Conservation (phyloP, 2,797 vertebrate species). For the Amazona finschi region DNA sequence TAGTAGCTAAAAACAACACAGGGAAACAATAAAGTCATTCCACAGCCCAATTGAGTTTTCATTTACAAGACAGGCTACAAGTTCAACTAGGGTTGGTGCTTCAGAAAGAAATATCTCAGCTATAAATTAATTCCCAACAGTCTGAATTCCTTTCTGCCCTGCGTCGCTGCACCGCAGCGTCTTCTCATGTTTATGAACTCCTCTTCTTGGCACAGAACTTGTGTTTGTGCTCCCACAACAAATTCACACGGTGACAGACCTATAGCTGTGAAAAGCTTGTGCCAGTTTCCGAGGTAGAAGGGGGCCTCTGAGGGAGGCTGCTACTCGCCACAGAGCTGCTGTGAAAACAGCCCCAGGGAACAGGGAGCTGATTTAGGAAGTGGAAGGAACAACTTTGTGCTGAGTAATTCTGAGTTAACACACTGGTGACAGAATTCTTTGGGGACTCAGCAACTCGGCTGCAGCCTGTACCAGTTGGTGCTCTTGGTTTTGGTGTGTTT, state of each 20-base stretch:
- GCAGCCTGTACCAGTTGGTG: background rate
- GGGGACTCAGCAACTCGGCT: background rate
- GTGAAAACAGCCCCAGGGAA: background rate
- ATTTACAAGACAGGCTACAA: background rate
- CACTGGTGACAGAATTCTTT: background rate
- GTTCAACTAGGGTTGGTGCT: background rate
- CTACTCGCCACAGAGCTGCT: background rate
- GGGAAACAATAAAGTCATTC: background rate
- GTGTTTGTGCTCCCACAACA: background rate
- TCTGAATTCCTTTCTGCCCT: background rate
- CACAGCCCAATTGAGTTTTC: background rate
- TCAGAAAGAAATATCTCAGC: background rate
- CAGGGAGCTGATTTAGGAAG: background rate
- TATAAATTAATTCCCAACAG: background rate
- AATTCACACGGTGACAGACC: background rate
- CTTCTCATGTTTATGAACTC: background rate
- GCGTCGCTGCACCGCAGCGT: background rate
- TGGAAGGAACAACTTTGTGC: background rate
- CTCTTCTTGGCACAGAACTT: background rate
- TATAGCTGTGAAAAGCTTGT: background rate
- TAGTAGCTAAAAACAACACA: conserved; percentile 79
- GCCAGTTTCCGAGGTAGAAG: background rate
- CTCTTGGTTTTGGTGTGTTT: background rate
- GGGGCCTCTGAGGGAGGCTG: background rate
- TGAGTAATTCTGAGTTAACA: background rate